Evolutionary conservation across 2,888 invertebrate species (phyloP), one percentile per base, ranked within the genome.

Genomic region (Cetonia aurata): DNA sequence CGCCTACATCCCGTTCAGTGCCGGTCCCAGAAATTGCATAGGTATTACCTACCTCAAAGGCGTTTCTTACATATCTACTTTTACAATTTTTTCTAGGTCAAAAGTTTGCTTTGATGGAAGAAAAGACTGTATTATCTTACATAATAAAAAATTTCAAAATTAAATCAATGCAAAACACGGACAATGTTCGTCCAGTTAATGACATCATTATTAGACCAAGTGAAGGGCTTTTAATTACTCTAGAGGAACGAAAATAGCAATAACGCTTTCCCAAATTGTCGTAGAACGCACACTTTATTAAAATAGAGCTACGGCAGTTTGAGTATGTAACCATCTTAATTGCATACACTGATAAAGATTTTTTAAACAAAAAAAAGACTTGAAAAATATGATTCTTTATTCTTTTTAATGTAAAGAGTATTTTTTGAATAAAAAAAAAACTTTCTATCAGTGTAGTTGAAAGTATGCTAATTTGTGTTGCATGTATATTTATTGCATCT

Each of bases 11-110:
- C 92, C 92, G 0, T 92, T 92, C 85, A 91, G 91, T 59, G 92
- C 92, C 42, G 92, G 92, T 1, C 91, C 92, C 0, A 88, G 92
- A 74, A 92, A 91, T 74, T 92, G 92, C 80, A 91, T 92, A 19
- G 67, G 67, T 67, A n/a, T n/a, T n/a, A n/a, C n/a, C n/a, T n/a
- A n/a, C n/a, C n/a, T n/a, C n/a, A n/a, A n/a, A n/a, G n/a, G n/a
- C 31, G 6, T 13, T 25, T 25, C 9, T 10, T 44, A 19, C 0
- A 65, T 37, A n/a, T 6, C n/a, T 50, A 37, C 13, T 12, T n/a
- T 44, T 46, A 1, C 4, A 13, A 55, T 41, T 56, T 52, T 17
- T 65, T 65, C 15, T 17, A 67, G 67, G 67, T 46, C 67, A 67
- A 46, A 55, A 57, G 15, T 67, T 67, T 31, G 67, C 67, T 6